Evolutionary conservation across 2,797 vertebrate species (phyloP), one percentile per base, ranked within the genome.

Genomic region (Micropoecilia bifurca): DNA sequence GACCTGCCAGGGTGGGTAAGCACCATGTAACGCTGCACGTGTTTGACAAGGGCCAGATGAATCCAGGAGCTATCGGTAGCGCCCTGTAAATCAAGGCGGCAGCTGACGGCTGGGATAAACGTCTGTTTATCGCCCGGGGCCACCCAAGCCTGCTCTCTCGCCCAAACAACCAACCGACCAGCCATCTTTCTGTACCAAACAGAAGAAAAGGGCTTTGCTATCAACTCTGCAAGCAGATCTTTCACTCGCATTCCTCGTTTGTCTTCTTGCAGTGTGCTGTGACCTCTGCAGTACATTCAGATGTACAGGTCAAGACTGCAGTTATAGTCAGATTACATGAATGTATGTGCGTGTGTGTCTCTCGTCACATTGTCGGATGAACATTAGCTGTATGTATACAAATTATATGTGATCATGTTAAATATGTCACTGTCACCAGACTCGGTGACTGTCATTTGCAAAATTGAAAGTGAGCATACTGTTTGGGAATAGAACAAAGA

Each of bases 11-110:
- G 94, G 94, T 81, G 90, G 80, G 96, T 98, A 96, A 97, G 94
- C 95, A 94, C 94, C 94, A 95, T 96, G 92, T 96, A 97, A 97
- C 95, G 95, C 96, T 97, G 96, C 95, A 95, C 90, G 83, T 96
- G 96, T 98, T 98, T 99, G 98, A 99, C 97, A 98, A 98, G 97
- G 97, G 97, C 96, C 98, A 99, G 97, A 99, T 99, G 97, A 99
- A 99, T 98, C 97, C 97, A 96, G 97, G 97, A 99, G 97, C 98
- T 97, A 98, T 97, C 95, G 91, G 97, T 97, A 96, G 96, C 96
- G 96, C 95, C 96, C 95, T 95, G 97, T 98, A 98, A 99, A 97
- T 98, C 98, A 97, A 95, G 97, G 96, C 97, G 97, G 99, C 98
- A 99, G 98, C 98, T 99, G 98, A 99, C 98, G 96, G 96, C 96